Conservation (phyloP, 2,888 invertebrate species). For the Coelinius sp. region DNA sequence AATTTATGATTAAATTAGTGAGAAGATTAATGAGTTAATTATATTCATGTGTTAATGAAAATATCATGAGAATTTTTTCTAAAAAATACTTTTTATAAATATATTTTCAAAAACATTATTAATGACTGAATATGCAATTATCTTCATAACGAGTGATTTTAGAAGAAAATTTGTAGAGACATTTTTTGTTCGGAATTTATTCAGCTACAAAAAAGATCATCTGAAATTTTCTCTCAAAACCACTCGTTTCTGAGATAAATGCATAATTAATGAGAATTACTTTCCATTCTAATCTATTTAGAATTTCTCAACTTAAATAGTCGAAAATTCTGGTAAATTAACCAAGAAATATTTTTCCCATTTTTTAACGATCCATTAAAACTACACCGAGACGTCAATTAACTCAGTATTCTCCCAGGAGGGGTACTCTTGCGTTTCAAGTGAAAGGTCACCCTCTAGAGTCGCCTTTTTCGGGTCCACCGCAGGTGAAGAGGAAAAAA, state of each 20-base stretch:
- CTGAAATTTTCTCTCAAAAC: no score
- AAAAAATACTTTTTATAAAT: no score
- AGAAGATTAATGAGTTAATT: neutral
- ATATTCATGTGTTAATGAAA: neutral
- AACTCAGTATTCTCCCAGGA: slow-evolving; percentile 10
- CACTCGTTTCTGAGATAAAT: no score
- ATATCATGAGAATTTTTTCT: no score
- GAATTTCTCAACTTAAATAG: neutral
- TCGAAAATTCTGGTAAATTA: neutral
- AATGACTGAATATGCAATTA: no score
- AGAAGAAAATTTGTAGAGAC: no score
- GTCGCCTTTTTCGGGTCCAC: neutral
- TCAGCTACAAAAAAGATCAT: no score
- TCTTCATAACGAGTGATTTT: no score
- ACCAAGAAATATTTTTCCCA: slow-evolving; percentile 3
- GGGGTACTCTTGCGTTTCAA: slow-evolving; percentile 9
- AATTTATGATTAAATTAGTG: neutral
- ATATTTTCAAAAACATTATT: no score
- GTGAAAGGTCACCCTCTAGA: slow-evolving; percentile 12
- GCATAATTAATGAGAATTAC: no score
- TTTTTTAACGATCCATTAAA: neutral
- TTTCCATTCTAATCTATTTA: neutral
- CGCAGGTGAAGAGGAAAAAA: neutral
- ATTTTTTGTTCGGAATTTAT: no score
- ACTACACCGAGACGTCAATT: slow-evolving; percentile 16